Base-by-base conservation (phyloP, 2,888 invertebrate species). In the Hypena proboscidalis region DNA sequence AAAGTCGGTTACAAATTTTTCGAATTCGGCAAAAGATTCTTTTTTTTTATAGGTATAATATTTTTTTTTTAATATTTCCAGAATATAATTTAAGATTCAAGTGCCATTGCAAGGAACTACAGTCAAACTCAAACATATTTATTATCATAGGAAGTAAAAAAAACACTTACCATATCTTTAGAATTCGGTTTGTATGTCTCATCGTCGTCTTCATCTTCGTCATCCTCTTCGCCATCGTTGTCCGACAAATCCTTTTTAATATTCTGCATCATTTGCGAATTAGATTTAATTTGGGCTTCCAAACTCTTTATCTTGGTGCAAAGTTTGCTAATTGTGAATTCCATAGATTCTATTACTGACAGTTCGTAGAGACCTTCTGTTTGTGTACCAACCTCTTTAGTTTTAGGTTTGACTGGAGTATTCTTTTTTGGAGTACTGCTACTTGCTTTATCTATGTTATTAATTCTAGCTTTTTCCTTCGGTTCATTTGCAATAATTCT, bases 311-410 rank as follows among this genome's bases (percentile, higher is more conserved):
- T 69, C 25, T 61, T 62, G 11, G 66, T 58, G 32, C 58, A 64
- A 8, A 75, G 47, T 3, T 57, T 63, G 26, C 67, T 56, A 3
- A 73, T 74, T 2, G 71, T 70, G 2, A 35, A 54, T 46, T 77
- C 66, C 74, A 75, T 70, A 34, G 60, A 54, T 25, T 63, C 51
- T 30, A 74, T 64, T 36, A 64, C 60, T 1, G 69, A 62, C 21
- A 63, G 45, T 7, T 66, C 53, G 32, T 59, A 67, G 38, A 54
- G 47, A 9, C 67, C 59, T 33, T 74, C 70, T 1, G 76, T 77
- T 58, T 77, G 77, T 3, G 71, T 76, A 23, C 57, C 67, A 6
- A 60, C 54, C 34, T 75, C 70, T 19, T 62, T 51, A 8, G 53
- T 58, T 50, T 33, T 58, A 26, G 29, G 25, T 43, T 52, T 31